Percentiles rank a stretch among this genome's conserved stretches.
Evolutionary conservation across 2,113 vertebrate genomes (phyloP).

Genomic region (Myiopsitta monachus): DNA sequence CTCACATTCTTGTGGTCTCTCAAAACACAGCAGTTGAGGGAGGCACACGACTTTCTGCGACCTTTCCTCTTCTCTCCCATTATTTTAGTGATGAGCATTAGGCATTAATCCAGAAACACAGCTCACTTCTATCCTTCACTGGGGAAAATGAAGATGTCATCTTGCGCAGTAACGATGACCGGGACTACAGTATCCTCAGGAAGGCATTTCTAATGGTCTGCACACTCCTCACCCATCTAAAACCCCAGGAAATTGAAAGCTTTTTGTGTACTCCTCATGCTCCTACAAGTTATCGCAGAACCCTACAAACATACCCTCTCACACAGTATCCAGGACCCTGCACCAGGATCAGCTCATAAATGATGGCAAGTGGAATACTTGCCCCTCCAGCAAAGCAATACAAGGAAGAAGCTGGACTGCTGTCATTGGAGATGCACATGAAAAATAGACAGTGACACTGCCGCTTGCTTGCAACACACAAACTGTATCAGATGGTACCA

Average conservation of each 20-base stretch:
- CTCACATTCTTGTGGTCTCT: background rate
- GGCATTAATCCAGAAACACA: background rate
- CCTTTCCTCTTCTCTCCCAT: background rate
- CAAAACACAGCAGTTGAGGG: background rate
- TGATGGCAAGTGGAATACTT: background rate
- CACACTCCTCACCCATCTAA: background rate
- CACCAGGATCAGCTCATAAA: background rate
- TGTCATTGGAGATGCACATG: background rate
- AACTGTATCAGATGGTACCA: background rate
- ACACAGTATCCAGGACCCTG: accelerated
- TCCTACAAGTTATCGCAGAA: background rate
- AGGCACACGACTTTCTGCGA: background rate
- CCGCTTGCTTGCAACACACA: background rate
- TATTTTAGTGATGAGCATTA: background rate
- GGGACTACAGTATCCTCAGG: background rate
- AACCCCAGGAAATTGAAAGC: accelerated
- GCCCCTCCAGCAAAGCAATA: background rate
- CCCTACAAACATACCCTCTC: background rate
- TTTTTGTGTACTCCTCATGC: background rate
- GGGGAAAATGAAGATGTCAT: background rate
- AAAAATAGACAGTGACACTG: background rate
- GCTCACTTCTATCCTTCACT: background rate
- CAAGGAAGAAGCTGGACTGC: background rate
- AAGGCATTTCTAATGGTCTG: background rate
- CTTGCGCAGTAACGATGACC: background rate